These are phyloP conservation scores for Ambastaia sidthimunki DNA, from an alignment of 2,797 vertebrate genomes.

Conservation along the genomic window DNA sequence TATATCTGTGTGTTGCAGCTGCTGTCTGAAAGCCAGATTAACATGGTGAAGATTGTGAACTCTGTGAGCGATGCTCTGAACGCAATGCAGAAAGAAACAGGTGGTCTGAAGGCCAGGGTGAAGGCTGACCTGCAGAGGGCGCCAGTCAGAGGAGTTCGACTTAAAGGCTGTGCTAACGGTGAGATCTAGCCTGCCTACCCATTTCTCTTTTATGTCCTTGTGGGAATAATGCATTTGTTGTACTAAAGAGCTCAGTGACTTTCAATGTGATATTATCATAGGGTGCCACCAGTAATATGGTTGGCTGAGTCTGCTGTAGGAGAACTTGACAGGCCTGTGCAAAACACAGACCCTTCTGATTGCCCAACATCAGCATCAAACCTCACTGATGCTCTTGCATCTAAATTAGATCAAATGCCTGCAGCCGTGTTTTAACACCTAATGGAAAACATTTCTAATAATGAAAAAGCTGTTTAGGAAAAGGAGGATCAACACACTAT, in stretches of 20 bases:
- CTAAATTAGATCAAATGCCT: not conserved
- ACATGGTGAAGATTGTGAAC: slow-evolving; percentile 93
- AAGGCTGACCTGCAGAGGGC: slow-evolving; percentile 93
- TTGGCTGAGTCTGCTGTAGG: not conserved
- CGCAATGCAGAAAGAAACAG: slow-evolving; percentile 89
- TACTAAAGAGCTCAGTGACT: not conserved
- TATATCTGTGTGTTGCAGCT: slow-evolving; percentile 77
- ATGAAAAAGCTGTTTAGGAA: not conserved
- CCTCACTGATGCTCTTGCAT: not conserved
- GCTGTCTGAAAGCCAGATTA: slow-evolving; percentile 93
- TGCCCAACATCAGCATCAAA: not conserved
- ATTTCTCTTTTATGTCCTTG: not conserved
- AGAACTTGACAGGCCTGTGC: not conserved
- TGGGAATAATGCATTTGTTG: not conserved
- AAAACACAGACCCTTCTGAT: not conserved
- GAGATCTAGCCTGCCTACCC: slow-evolving; percentile 48
- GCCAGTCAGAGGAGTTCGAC: slow-evolving; percentile 80
- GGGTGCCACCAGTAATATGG: not conserved
- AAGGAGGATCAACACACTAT: not conserved
- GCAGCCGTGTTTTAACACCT: not conserved
- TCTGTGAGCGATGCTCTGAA: slow-evolving; percentile 91
- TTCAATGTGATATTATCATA: not conserved
- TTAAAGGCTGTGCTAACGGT: slow-evolving; percentile 91
- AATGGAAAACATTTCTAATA: not conserved
- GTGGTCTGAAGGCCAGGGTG: slow-evolving; percentile 80